Evolutionary conservation across 2,888 invertebrate genomes (phyloP).

Genomic region (Acanthoscelides obtectus): DNA sequence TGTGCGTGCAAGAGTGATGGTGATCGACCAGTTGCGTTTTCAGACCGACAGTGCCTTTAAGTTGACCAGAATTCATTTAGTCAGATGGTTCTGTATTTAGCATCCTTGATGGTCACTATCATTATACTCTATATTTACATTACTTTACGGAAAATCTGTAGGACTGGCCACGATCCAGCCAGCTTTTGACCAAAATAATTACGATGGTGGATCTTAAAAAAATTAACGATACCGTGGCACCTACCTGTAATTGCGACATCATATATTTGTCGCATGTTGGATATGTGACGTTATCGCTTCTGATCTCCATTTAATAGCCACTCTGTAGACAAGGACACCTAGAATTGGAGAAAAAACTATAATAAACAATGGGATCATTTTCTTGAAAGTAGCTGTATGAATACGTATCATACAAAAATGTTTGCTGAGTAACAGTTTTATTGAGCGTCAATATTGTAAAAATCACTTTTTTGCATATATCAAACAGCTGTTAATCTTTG

Average conservation of each 20-base stretch:
- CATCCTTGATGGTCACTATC: constrained; percentile 36
- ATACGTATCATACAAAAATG: too few species aligned
- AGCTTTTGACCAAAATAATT: not conserved
- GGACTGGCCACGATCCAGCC: not conserved
- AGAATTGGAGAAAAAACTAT: too few species aligned
- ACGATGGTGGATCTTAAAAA: not conserved
- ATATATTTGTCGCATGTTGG: not conserved
- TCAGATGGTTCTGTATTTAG: constrained; percentile 37
- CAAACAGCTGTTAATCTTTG: too few species aligned
- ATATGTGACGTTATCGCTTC: too few species aligned
- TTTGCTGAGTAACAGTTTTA: too few species aligned
- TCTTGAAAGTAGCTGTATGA: too few species aligned
- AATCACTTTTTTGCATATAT: too few species aligned
- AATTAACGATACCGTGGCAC: not conserved
- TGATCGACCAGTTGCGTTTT: constrained; percentile 33
- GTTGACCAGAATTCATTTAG: constrained; percentile 29
- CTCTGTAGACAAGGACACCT: too few species aligned
- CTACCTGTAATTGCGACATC: not conserved
- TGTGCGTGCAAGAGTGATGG: constrained; percentile 41
- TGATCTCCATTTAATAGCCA: too few species aligned
- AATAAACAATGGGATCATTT: too few species aligned
- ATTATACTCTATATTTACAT: constrained; percentile 33
- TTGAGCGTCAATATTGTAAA: too few species aligned
- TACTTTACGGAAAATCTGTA: constrained; percentile 7
- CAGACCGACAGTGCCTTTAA: constrained; percentile 24